Conservation (phyloP, 1,140 invertebrate genomes). For the Drosophila oshimai region DNA sequence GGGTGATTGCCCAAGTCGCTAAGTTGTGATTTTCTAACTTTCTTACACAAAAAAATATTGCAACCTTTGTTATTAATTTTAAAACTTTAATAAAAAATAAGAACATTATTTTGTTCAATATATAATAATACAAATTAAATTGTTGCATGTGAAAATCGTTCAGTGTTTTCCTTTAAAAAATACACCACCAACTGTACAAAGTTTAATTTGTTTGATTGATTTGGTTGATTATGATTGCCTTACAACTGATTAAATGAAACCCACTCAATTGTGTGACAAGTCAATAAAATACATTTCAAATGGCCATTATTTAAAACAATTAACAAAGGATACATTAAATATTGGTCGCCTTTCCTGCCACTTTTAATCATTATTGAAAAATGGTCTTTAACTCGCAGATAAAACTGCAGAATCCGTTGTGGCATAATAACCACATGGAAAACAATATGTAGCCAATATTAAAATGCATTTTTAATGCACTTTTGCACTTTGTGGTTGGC, state of each 20-base stretch:
- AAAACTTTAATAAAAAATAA: no score
- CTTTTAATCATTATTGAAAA: not conserved
- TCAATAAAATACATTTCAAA: not conserved
- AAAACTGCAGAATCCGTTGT: not conserved
- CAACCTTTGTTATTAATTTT: no score
- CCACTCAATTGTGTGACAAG: no score
- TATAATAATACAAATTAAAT: no score
- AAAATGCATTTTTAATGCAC: slow-evolving; percentile 60
- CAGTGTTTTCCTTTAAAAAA: no score
- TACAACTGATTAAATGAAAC: no score
- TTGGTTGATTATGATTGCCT: no score
- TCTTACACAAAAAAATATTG: no score
- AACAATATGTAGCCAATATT: slow-evolving; percentile 40
- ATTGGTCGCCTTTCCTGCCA: not conserved
- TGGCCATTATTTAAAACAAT: not conserved
- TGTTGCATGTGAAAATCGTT: no score
- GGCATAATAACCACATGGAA: slow-evolving; percentile 1
- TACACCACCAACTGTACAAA: no score
- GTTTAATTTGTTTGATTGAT: no score
- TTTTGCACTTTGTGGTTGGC: slow-evolving; percentile 49
- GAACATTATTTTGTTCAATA: no score
- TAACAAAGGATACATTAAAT: not conserved
- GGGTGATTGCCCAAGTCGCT: not conserved
- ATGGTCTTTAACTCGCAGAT: not conserved
- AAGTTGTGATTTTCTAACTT: not conserved